These are phyloP conservation scores for Tragelaphus strepsiceros DNA, from an alignment of 2,113 vertebrate species.

Conservation along the genomic window DNA sequence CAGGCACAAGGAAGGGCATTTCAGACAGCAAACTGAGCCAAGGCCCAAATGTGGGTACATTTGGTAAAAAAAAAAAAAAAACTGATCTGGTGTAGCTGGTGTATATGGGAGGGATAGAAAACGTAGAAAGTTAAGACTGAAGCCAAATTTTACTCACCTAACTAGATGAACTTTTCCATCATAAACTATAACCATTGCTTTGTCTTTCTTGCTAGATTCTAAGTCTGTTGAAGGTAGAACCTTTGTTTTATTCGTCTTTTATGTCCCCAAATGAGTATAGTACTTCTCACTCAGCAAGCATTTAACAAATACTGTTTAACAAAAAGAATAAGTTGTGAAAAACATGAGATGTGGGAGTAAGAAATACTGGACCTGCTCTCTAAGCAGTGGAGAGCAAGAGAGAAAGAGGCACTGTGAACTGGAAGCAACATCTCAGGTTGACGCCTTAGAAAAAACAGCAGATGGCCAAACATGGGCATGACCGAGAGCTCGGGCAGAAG, in stretches of 20 bases:
- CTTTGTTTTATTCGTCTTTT: neutral
- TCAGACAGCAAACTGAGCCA: neutral
- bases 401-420: neutral
- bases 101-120: neutral
- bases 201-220: neutral
- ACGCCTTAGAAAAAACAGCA: neutral
- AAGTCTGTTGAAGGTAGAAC: neutral
- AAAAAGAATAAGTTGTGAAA: neutral
- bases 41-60: neutral
- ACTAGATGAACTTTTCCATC: neutral
- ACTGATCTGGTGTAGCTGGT: neutral
- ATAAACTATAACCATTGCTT: neutral
- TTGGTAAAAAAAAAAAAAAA: neutral
- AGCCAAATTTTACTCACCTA: neutral
- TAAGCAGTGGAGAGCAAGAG: neutral
- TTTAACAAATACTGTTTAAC: neutral
- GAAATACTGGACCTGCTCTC: neutral
- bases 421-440: neutral
- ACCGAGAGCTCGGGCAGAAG: neutral
- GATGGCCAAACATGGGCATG: neutral
- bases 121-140: neutral
- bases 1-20: neutral
- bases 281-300: neutral
- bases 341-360: neutral
- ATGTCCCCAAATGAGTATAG: neutral